Conservation (phyloP, 2,888 invertebrate genomes). For the Zootermopsis nevadensis region DNA sequence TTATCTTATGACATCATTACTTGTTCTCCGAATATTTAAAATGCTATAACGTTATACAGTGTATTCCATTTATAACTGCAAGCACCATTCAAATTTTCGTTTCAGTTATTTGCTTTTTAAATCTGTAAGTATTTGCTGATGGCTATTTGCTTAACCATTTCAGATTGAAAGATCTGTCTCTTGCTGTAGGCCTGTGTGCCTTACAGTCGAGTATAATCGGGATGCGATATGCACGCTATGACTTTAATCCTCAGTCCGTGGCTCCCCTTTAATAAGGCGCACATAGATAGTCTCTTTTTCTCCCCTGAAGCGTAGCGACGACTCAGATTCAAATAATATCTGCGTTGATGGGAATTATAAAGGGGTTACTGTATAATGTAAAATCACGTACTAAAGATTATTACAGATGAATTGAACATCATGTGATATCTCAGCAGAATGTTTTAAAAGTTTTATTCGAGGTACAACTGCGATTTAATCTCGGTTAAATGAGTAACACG, state of each 20-base stretch:
- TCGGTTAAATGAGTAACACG: not conserved
- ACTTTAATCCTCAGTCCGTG: not conserved
- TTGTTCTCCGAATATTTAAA: too few relatives aligned
- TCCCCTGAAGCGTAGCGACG: not conserved
- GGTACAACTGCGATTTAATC: not conserved
- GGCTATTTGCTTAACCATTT: not conserved
- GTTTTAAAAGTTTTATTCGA: not conserved
- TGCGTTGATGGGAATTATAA: not conserved
- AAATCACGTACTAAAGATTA: not conserved
- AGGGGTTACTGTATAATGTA: not conserved
- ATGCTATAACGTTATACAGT: too few relatives aligned
- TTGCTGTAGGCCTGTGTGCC: not conserved
- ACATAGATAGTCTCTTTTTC: too few relatives aligned
- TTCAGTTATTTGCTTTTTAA: not conserved
- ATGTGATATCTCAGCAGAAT: not conserved
- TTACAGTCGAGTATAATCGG: not conserved
- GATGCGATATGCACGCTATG: not conserved
- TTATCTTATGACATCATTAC: too few relatives aligned
- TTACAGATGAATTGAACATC: not conserved
- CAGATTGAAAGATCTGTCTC: not conserved
- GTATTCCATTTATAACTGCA: not conserved
- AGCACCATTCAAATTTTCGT: not conserved
- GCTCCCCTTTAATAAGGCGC: constrained; percentile 7
- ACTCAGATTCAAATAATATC: not conserved
- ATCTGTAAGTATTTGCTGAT: not conserved